phyloP scores from a whole-genome alignment of 2,888 invertebrate genomes.

The Drosophila meridionalis region DNA sequence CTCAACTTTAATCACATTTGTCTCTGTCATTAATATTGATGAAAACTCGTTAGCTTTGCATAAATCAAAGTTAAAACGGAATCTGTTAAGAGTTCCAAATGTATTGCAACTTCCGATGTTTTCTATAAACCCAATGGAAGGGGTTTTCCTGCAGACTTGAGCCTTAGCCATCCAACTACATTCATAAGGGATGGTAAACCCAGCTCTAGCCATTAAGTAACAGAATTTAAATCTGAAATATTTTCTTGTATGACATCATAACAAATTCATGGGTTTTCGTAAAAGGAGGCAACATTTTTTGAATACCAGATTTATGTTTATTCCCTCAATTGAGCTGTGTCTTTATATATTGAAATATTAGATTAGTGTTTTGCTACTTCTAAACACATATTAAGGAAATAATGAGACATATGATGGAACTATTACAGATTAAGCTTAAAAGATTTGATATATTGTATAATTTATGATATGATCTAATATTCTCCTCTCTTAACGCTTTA shows the following conservation, averaged over 20 bases:
- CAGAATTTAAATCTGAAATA: neutral
- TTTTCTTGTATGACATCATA: no score
- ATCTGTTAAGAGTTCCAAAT: slow-evolving; percentile 9
- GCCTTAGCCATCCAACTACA: neutral
- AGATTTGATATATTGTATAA: no score
- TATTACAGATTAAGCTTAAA: no score
- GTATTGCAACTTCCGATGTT: neutral
- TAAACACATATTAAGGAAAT: no score
- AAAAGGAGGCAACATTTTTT: neutral
- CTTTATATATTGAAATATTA: no score
- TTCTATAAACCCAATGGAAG: neutral
- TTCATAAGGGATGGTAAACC: neutral
- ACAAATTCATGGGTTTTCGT: no score
- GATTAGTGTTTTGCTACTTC: no score
- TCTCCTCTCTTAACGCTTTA: no score
- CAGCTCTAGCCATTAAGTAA: neutral
- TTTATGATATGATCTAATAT: no score
- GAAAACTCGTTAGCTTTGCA: slow-evolving; percentile 67
- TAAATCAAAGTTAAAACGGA: slow-evolving; percentile 46
- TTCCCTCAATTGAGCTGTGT: no score
- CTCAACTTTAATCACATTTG: slow-evolving; percentile 76
- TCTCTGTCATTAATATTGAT: slow-evolving; percentile 72
- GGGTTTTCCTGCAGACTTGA: neutral
- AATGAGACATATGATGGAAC: no score
- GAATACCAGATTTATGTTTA: no score